Conservation (phyloP, 2,113 vertebrate species). For the Pomatorhinus ruficollis region DNA sequence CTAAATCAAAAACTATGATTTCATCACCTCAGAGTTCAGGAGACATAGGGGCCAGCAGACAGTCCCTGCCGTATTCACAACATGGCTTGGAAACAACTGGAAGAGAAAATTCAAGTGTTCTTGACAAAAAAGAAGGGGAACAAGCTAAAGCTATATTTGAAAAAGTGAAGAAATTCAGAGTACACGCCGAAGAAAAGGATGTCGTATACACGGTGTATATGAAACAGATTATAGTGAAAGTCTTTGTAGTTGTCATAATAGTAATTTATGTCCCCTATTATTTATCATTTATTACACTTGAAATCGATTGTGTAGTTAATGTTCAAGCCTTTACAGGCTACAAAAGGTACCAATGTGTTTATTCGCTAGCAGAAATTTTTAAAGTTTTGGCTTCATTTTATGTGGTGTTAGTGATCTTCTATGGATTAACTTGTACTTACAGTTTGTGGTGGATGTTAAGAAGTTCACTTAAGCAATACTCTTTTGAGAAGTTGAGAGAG, state of each 20-base stretch:
- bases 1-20: conserved; percentile 71
- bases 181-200: conserved; percentile 84
- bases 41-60: conserved; percentile 67
- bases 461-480: conserved; percentile 84
- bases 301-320: conserved; percentile 79
- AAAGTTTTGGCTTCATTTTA: conserved; percentile 83
- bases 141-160: conserved; percentile 89
- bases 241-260: conserved; percentile 78
- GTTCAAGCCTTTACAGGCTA: conserved; percentile 83
- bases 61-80: conserved; percentile 70
- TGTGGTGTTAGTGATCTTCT: conserved; percentile 78
- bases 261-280: conserved; percentile 80
- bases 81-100: conserved; percentile 73
- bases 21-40: conserved; percentile 66
- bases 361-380: conserved; percentile 82
- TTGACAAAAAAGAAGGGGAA: conserved; percentile 86
- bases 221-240: conserved; percentile 85
- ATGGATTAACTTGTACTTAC: conserved; percentile 83
- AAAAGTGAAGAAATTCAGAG: conserved; percentile 83
- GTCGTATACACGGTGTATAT: conserved; percentile 82
- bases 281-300: conserved; percentile 78
- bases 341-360: conserved; percentile 82
- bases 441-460: conserved; percentile 85
- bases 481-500: conserved; percentile 83
- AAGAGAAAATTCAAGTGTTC: conserved; percentile 78